Evolutionary conservation across 2,797 vertebrate genomes (phyloP), one percentile per base, ranked within the genome.

Genomic region (Coendou prehensilis): DNA sequence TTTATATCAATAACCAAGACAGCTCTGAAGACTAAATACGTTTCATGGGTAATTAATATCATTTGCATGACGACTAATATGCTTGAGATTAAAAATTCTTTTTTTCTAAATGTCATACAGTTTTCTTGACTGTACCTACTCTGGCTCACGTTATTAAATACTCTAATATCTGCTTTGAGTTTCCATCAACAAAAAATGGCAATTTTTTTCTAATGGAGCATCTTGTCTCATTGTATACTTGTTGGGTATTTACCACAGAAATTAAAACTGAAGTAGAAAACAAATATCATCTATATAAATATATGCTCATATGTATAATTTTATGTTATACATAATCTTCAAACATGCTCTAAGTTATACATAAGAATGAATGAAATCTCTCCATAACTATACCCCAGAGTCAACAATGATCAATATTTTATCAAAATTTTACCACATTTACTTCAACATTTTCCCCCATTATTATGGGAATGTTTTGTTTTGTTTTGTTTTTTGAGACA

Each of bases 11-110:
- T 82, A 93, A 80, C 73, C 81, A 87, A 71, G 91, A 93, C 63
- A 89, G 28, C 78, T 76, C 76, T 92, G 47, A 92, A 87, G 71
- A 88, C 37, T 76, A 91, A 91, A 28, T 73, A 83, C 28, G 23
- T 84, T 89, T 95, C 91, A 92, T 3, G 17, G 59, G 64, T 85
- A 95, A 92, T 96, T 96, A 96, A 87, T 63, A 96, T 47, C 78
- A 91, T 73, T 75, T 73, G 47, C 79, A 88, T 85, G 71, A 91
- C 88, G 64, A 91, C 57, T 85, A 85, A 87, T 85, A 78, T 50
- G 73, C 61, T 75, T 87, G 45, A 64, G 59, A 88, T 80, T 57
- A 64, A 87, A 87, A 95, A 61, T 79, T 92, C 23, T 71, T 78
- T 54, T 76, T 54, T 56, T 15, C 37, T n/a, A 47, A 76, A 87